phyloP scores from a whole-genome alignment of 1,140 invertebrate genomes.

The Platorchestia sp. region DNA sequence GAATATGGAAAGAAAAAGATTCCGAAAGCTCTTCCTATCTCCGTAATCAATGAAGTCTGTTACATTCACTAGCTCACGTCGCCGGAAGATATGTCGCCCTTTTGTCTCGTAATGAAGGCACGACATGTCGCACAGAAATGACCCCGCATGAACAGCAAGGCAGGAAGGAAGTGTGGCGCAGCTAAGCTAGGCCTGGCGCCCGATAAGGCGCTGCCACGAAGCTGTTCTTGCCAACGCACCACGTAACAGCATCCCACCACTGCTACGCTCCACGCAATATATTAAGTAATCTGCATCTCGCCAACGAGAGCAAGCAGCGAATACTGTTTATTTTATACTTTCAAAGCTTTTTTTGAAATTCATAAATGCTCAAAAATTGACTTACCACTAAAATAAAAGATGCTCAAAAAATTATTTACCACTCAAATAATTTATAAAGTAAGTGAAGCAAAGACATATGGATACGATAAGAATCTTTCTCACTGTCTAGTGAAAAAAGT shows the following conservation, averaged over 20 bases:
- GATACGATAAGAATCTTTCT: too few relatives aligned
- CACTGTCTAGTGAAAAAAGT: too few relatives aligned
- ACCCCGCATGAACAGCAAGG: background rate
- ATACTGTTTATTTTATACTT: too few relatives aligned
- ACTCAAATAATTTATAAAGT: too few relatives aligned
- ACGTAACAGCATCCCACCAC: background rate
- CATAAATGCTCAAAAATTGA: too few relatives aligned
- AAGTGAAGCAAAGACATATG: too few relatives aligned
- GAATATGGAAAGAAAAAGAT: background rate
- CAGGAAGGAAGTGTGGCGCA: constrained; percentile 18
- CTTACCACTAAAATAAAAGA: too few relatives aligned
- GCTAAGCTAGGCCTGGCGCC: background rate
- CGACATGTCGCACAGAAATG: background rate
- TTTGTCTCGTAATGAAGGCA: background rate
- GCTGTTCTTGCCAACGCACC: background rate
- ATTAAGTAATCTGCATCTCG: background rate
- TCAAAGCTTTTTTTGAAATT: too few relatives aligned
- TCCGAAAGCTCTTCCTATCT: background rate
- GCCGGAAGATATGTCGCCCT: too few relatives aligned
- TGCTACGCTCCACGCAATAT: constrained; percentile 2
- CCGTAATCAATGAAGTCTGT: background rate
- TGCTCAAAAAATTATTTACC: too few relatives aligned
- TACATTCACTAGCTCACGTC: background rate
- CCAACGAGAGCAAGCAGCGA: too few relatives aligned
- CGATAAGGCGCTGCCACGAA: background rate